Base-by-base conservation (phyloP, 1,140 invertebrate species). In the Colletes latitarsis region DNA sequence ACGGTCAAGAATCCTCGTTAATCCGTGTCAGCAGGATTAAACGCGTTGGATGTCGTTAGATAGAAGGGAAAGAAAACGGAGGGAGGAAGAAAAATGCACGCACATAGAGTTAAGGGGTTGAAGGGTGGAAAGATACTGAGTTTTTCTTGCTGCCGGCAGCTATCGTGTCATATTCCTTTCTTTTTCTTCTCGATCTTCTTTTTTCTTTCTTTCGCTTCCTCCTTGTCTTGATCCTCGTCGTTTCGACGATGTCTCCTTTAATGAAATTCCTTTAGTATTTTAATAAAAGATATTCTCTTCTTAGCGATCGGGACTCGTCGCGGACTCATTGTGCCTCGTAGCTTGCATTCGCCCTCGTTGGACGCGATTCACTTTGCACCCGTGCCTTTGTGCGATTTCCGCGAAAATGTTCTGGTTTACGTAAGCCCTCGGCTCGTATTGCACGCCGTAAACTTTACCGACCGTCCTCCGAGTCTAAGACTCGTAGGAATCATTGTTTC, bases 21-120 rank as follows among this genome's bases (percentile, higher is more conserved):
- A 87, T 87, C 77, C 77, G 82, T 58, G 84, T 87, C 85, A 87
- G 75, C 77, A 58, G 83, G 85, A 86, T 86, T 79, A 86, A 83
- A 87, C 84, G 53, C 55, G 68, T 69, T 60, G 66, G 84, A 77
- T 86, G 86, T 86, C 72, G 81, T 19, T 72, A 77, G 81, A 69
- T 60, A 71, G 64, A 82, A 74, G 77, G 84, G 72, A 73, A 81
- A 73, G 70, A 39, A 46, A 53, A 30, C 0, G 46, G 21, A 58
- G 41, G 15, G 46, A 49, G 39, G 19, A 58, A 86, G 77, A 87
- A 86, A 86, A 83, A 86, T 86, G 68, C 78, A 63, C 72, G 80
- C 71, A 41, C 67, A 60, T 43, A 58, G 58, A 64, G 58, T 76
- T 76, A 85, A 70, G 55, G 74, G 75, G 62, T 17, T 41, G 41